Conservation (phyloP, 64 coral and sea anemone species). For the Actinia equina region DNA sequence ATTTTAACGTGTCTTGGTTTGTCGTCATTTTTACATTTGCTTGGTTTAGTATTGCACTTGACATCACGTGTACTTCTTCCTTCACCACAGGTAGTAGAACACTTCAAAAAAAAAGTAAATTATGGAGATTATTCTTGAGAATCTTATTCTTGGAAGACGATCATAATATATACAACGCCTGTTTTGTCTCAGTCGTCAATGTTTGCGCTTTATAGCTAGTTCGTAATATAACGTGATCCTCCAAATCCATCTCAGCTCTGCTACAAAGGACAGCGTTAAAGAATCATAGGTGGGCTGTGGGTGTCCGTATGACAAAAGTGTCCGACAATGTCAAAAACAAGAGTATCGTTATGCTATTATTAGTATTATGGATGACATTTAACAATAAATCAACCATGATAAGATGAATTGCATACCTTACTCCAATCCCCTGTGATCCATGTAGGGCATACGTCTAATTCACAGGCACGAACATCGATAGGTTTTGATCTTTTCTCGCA, state of each 20-base stretch:
- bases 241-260: too few relatives aligned
- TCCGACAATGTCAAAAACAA: background rate
- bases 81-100: slow-evolving; percentile 53
- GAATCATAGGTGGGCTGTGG: background rate
- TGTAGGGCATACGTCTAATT: slow-evolving; percentile 4
- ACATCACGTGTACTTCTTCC: slow-evolving; percentile 22
- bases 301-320: background rate
- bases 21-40: background rate
- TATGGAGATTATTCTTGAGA: background rate
- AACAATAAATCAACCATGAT: background rate
- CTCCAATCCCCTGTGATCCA: slow-evolving; percentile 49
- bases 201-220: background rate
- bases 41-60: slow-evolving; percentile 7
- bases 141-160: background rate
- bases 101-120: slow-evolving; percentile 3
- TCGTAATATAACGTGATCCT: background rate
- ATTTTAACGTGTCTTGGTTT: background rate
- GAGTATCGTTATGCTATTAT: background rate
- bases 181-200: too few relatives aligned
- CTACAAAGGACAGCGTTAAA: background rate
- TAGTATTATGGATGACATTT: background rate
- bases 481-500: slow-evolving; percentile 24
- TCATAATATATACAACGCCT: background rate
- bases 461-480: background rate
- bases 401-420: slow-evolving; percentile 13